phyloP scores from a whole-genome alignment of 1,140 invertebrate species.

The Sycophaga agraensis region DNA sequence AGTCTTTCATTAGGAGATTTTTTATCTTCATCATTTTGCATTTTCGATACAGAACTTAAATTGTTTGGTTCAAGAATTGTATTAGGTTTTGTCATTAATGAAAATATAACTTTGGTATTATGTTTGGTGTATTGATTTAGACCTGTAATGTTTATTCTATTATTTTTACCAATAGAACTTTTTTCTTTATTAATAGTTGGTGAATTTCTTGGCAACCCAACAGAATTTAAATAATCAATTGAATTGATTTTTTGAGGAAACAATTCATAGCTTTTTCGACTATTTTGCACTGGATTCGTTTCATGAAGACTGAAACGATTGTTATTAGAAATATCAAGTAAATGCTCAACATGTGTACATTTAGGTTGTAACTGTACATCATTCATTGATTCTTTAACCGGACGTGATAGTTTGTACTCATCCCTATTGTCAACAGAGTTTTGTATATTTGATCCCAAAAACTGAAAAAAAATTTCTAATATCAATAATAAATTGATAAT shows the following conservation, averaged over 20 bases:
- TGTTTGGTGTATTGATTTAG: conserved; percentile 10
- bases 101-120: conserved; percentile 2
- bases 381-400: background rate
- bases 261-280: background rate
- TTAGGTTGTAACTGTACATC: background rate
- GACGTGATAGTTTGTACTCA: too few relatives aligned
- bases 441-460: conserved; percentile 27
- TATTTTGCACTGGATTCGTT: too few relatives aligned
- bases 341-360: background rate
- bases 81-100: background rate
- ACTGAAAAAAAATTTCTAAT: conserved; percentile 36
- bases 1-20: conserved; percentile 48
- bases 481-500: too few relatives aligned
- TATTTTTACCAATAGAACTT: background rate
- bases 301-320: too few relatives aligned
- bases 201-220: background rate
- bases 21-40: conserved; percentile 17
- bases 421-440: too few relatives aligned
- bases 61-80: background rate
- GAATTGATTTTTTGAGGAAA: conserved; percentile 1
- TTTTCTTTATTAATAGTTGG: background rate
- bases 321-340: background rate
- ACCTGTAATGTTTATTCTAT: background rate
- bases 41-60: background rate
- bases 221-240: background rate